Evolutionary conservation across 2,888 invertebrate genomes (phyloP).

Genomic region (Netelia virgata): DNA sequence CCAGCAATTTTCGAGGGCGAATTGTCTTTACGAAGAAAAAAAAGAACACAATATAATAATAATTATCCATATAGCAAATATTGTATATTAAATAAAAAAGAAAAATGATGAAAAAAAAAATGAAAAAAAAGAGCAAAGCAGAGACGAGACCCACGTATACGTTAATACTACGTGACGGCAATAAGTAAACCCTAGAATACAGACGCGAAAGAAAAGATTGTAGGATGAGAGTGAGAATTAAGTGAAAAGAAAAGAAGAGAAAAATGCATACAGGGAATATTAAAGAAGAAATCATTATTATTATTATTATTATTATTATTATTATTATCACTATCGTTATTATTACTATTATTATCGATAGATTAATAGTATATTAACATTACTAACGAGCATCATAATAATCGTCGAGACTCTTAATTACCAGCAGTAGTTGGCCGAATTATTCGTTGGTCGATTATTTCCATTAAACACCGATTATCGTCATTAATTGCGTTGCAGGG

Average conservation of each 20-base stretch:
- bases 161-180: slow-evolving; percentile 27
- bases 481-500: slow-evolving; percentile 47
- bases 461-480: slow-evolving; percentile 50
- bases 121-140: not conserved
- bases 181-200: slow-evolving; percentile 28
- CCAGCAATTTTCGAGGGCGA: slow-evolving; percentile 45
- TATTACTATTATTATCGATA: slow-evolving; percentile 44
- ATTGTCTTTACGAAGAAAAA: slow-evolving; percentile 11
- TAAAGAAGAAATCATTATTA: slow-evolving; percentile 53
- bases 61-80: slow-evolving; percentile 62
- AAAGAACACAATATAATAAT: slow-evolving; percentile 63
- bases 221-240: slow-evolving; percentile 30
- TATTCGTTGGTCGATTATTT: slow-evolving; percentile 65
- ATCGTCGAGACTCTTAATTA: slow-evolving; percentile 51
- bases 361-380: slow-evolving; percentile 48
- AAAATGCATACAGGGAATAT: slow-evolving; percentile 70
- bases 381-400: slow-evolving; percentile 46
- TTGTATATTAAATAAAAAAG: slow-evolving; percentile 61
- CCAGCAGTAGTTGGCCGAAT: slow-evolving; percentile 37
- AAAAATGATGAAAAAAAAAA: slow-evolving; percentile 40
- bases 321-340: slow-evolving; percentile 43
- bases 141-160: slow-evolving; percentile 5
- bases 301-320: slow-evolving; percentile 52
- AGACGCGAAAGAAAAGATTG: slow-evolving; percentile 9
- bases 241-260: slow-evolving; percentile 48